phyloP scores from a whole-genome alignment of 2,797 vertebrate species.

The Uromys caudimaculatus region DNA sequence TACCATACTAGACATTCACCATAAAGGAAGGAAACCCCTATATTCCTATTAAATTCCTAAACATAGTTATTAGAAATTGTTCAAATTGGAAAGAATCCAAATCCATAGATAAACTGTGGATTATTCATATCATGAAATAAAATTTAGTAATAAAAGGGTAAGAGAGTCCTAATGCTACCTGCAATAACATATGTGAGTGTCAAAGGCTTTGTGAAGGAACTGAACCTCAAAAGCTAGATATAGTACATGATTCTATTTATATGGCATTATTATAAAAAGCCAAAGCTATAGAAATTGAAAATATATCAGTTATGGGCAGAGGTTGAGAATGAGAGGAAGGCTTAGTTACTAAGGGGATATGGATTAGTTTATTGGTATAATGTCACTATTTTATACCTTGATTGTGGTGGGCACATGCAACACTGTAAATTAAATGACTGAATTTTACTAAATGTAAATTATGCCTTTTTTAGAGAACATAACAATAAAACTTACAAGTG shows the following conservation, averaged over 20 bases:
- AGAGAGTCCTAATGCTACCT: not conserved
- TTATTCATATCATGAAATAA: not conserved
- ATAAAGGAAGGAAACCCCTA: not conserved
- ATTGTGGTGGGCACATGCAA: constrained; percentile 18
- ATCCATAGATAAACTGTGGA: constrained; percentile 30
- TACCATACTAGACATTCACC: constrained; percentile 23
- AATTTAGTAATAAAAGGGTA: constrained; percentile 6
- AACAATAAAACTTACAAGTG: constrained; percentile 38
- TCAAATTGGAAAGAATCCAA: constrained; percentile 24
- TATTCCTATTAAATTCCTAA: constrained; percentile 40
- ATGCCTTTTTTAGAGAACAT: not conserved
- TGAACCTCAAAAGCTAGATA: constrained; percentile 23
- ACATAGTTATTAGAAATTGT: constrained; percentile 3
- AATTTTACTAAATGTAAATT: constrained; percentile 50
- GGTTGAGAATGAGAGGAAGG: not conserved
- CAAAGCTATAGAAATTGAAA: constrained; percentile 32
- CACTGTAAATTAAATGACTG: constrained; percentile 15
- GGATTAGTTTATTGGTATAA: constrained; percentile 30
- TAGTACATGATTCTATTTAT: constrained; percentile 6
- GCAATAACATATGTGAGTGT: not conserved
- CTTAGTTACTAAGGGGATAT: not conserved
- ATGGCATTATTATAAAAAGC: constrained; percentile 17
- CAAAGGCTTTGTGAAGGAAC: constrained; percentile 35
- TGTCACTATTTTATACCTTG: constrained; percentile 34
- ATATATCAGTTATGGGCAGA: constrained; percentile 14